These are phyloP conservation scores for Labia minor DNA, from an alignment of 2,888 invertebrate species.

Conservation along the genomic window DNA sequence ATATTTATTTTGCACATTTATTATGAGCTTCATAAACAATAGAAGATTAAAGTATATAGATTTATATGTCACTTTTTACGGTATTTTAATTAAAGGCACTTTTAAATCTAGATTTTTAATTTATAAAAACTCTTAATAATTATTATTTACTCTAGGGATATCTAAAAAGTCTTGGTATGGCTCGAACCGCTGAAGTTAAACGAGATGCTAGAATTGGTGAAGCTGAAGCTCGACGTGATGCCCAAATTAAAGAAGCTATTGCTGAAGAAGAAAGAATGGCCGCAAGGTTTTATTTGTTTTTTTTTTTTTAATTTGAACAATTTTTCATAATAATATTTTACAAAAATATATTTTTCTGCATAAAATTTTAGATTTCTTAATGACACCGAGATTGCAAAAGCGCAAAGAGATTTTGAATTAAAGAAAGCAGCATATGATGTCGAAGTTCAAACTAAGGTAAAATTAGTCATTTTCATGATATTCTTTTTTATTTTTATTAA, in stretches of 20 bases:
- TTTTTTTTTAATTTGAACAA: no score
- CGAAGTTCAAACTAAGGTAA: conserved; percentile 86
- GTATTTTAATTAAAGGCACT: no score
- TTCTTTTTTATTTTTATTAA: conserved; percentile 21
- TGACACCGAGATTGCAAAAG: conserved; percentile 95
- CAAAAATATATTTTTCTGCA: neutral
- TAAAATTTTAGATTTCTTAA: conserved; percentile 54
- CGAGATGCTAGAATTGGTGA: conserved; percentile 94
- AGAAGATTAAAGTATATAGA: neutral
- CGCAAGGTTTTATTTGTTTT: conserved; percentile 43
- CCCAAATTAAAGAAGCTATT: conserved; percentile 85
- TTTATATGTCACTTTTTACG: neutral
- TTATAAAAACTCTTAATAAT: neutral
- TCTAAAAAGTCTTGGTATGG: conserved; percentile 87
- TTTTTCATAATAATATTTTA: neutral
- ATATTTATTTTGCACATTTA: neutral
- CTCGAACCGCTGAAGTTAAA: conserved; percentile 87
- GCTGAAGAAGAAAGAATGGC: conserved; percentile 96
- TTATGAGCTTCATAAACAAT: neutral
- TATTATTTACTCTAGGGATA: conserved; percentile 59
- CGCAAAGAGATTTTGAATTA: conserved; percentile 89
- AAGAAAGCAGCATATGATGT: conserved; percentile 96
- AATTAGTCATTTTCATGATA: conserved; percentile 24
- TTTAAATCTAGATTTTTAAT: neutral
- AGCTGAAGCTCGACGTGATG: conserved; percentile 87